Evolutionary conservation across 2,888 invertebrate species (phyloP).

Genomic region (Meghimatium bilineatum): DNA sequence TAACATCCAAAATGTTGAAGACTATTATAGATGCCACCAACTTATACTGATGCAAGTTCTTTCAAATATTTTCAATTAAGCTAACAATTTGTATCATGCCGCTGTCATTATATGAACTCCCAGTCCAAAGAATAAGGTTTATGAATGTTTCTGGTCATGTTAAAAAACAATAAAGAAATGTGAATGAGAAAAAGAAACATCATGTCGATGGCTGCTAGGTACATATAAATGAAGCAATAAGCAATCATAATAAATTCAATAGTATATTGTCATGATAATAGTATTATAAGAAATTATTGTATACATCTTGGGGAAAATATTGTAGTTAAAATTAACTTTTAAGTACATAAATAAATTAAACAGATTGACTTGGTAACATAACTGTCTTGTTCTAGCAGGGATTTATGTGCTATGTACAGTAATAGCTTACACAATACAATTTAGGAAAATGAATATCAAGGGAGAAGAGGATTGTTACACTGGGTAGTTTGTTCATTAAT

Average conservation of each 20-base stretch:
- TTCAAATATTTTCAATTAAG: too few species aligned
- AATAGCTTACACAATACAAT: background rate
- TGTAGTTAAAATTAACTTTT: constrained; percentile 27
- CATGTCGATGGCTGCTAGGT: constrained; percentile 15
- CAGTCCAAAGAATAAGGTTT: background rate
- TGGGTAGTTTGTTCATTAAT: background rate
- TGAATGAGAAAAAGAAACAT: constrained; percentile 2
- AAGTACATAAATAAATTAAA: constrained; percentile 43
- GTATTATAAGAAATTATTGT: constrained; percentile 30
- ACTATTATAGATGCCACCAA: background rate
- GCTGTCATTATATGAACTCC: constrained; percentile 12
- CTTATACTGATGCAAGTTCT: too few species aligned
- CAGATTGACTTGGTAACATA: constrained; percentile 9
- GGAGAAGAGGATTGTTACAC: background rate
- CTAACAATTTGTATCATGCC: background rate
- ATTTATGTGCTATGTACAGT: constrained; percentile 35
- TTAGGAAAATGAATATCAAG: background rate
- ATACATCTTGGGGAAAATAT: constrained; percentile 39
- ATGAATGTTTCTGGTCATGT: constrained; percentile 2
- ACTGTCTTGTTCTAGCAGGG: constrained; percentile 1
- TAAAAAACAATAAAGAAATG: background rate
- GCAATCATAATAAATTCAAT: background rate
- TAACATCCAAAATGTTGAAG: background rate
- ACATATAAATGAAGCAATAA: constrained; percentile 19
- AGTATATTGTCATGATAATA: constrained; percentile 24